phyloP scores from a whole-genome alignment of 2,797 vertebrate species.

The Acipenser ruthenus region DNA sequence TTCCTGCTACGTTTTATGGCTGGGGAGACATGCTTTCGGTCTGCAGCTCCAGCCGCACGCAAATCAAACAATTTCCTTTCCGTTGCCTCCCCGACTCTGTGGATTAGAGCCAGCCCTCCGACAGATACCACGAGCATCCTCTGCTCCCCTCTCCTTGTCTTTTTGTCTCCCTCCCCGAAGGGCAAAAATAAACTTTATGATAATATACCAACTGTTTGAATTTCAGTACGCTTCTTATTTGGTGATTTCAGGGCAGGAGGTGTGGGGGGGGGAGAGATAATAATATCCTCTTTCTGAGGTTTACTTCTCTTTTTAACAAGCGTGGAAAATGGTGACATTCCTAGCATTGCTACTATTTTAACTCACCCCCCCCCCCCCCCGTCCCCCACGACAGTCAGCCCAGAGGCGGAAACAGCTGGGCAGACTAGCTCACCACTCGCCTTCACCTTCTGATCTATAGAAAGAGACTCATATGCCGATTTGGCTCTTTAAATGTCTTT shows the following conservation, averaged over 20 bases:
- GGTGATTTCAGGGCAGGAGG: slow-evolving; percentile 34
- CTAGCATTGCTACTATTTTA: slow-evolving; percentile 56
- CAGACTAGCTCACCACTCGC: slow-evolving; percentile 35
- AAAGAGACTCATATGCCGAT: too few relatives aligned
- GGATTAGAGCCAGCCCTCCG: slow-evolving; percentile 60
- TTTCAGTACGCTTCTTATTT: slow-evolving; percentile 40
- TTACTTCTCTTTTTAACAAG: slow-evolving; percentile 68
- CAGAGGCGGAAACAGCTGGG: slow-evolving; percentile 38
- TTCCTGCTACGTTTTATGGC: slow-evolving; percentile 65
- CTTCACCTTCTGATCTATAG: slow-evolving; percentile 28
- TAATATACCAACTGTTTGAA: slow-evolving; percentile 52
- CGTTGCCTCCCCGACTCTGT: slow-evolving; percentile 44
- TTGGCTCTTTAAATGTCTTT: too few relatives aligned
- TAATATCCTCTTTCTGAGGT: slow-evolving; percentile 69
- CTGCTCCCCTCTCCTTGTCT: slow-evolving; percentile 34
- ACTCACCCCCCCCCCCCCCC: slow-evolving; percentile 25
- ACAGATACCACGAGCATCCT: slow-evolving; percentile 50
- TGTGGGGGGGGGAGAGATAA: too few relatives aligned
- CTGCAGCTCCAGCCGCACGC: slow-evolving; percentile 2
- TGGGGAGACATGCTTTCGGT: slow-evolving; percentile 22
- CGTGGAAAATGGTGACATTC: slow-evolving; percentile 64
- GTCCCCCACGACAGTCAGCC: slow-evolving; percentile 31
- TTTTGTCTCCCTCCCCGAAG: not conserved
- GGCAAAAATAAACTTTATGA: slow-evolving; percentile 70
- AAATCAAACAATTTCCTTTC: slow-evolving; percentile 68